Evolutionary conservation across 1,140 invertebrate genomes (phyloP), one percentile per base, ranked within the genome.

Genomic region (Pseudomyrmex concolor): DNA sequence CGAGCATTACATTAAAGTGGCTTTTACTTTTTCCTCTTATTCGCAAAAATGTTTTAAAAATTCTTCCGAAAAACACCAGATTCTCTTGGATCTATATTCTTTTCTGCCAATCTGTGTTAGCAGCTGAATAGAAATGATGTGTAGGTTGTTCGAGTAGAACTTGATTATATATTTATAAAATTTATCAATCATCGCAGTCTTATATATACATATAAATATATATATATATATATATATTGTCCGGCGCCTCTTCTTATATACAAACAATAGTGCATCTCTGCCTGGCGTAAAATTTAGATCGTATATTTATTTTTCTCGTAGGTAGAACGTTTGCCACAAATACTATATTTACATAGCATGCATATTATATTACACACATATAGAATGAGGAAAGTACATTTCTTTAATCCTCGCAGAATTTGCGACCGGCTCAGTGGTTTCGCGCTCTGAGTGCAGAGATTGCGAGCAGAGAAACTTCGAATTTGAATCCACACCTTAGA

Each of bases 91-190:
- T 84, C 87, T 91, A 89, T 88, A 84, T 85, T 85, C 84, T 89
- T 92, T 92, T 90, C 90, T 93, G 87, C 92, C 90, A 92, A 89
- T 93, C 86, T 90, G 86, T 93, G 90, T 94, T 94, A 94, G 92
- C 90, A 89, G 83, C 87, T 90, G 84, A 90, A 89, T 92, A 93
- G 91, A 91, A 76, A 34, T 34, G 76, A 84, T 93, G 90, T 91
- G 90, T 93, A 93, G 92, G 91, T 90, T 91, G 91, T 91, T 90
- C 89, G 64, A 90, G 89, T 90, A 92, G 91, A 92, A 90, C 72
- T 89, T 89, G 89, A 90, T 84, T 91, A 90, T 87, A 85, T 89
- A 89, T 92, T 77, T 84, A 81, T 84, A 74, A 89, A 86, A 82
- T 84, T 84, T 89, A 86, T n/a, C 83, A 85, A 64, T 91, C 84